Evolutionary conservation across 2,113 vertebrate species (phyloP), one percentile per base, ranked within the genome.

Genomic region (Onychorhynchus coronatus): DNA sequence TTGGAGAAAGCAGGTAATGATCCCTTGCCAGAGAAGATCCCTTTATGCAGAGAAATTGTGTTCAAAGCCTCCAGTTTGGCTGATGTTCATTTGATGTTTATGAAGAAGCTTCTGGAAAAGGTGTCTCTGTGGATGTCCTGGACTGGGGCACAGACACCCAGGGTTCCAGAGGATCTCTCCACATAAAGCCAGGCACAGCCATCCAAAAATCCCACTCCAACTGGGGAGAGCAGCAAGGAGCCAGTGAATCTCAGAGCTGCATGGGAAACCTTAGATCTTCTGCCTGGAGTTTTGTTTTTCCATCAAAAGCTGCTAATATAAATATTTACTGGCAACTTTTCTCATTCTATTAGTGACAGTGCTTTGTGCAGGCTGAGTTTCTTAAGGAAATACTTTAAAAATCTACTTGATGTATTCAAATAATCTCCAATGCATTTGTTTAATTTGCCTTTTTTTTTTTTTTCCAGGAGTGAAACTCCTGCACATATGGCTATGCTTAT

Each of bases 291-390:
- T 95, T 77, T 47, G 73, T 73, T 96, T 88, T 79, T 85, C 95
- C 83, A 89, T 92, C 89, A 81, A 63, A 83, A 89, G 68, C 82
- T 78, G 63, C 58, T 85, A 75, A 88, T 78, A 73, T 89, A 93
- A 97, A 94, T 93, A 95, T 92, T 96, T 97, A 77, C 95, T 77
- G 70, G 95, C 91, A 95, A 62, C 80, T 89, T 46, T 88, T 30
- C 76, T 89, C 56, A 37, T 82, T 89, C 83, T 80, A 47, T 95
- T 95, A 92, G 90, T 4, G 76, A 47, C 66, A 71, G n/a, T 5
- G 67, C 53, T 84, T 73, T 70, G 67, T 75, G 61, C 91, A 85
- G 82, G 61, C 61, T 73, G 49, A 20, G 59, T 73, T 95, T 93
- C 95, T 93, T 52, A 66, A 72, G 65, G 78, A 97, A 96, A 73